A percentile compares a stretch with the other conserved stretches of the same genome.
Conservation (phyloP, 2,888 invertebrate genomes). For the Agonum fuliginosum region DNA sequence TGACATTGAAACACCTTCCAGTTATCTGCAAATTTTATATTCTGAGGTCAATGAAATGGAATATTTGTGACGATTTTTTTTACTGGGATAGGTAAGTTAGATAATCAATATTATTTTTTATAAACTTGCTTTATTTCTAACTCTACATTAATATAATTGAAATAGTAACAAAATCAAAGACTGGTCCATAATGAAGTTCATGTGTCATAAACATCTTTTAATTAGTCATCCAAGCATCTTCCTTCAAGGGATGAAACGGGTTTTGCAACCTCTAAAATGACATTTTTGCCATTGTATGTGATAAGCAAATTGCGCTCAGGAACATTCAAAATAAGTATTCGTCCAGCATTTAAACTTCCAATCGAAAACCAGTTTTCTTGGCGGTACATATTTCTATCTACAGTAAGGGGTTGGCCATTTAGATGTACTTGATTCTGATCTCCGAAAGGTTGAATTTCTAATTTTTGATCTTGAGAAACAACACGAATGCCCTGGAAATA, state of each 20-base stretch:
- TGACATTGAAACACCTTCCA: conserved; percentile 20
- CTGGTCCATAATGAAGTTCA: background rate
- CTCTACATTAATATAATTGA: background rate
- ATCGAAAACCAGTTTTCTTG: conserved; percentile 64
- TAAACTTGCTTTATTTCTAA: background rate
- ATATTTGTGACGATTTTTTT: background rate
- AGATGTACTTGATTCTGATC: conserved; percentile 63
- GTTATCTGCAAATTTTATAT: conserved; percentile 15
- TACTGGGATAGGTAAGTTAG: background rate
- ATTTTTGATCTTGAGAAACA: conserved; percentile 62
- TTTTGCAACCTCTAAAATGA: background rate
- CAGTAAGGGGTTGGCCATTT: conserved; percentile 64
- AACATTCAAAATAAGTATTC: background rate
- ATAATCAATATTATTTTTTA: background rate
- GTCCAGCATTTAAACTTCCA: conserved; percentile 62
- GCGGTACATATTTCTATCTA: conserved; percentile 60
- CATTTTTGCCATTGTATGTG: background rate
- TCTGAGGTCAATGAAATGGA: conserved; percentile 6
- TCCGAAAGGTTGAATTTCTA: conserved; percentile 65
- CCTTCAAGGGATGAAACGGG: conserved; percentile 16
- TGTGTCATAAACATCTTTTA: background rate
- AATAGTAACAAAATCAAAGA: background rate
- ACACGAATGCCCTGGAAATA: conserved; percentile 66
- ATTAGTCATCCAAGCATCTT: conserved; percentile 5
- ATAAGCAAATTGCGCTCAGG: background rate